Conservation (phyloP, 1,140 invertebrate species). For the Anastrepha obliqua region DNA sequence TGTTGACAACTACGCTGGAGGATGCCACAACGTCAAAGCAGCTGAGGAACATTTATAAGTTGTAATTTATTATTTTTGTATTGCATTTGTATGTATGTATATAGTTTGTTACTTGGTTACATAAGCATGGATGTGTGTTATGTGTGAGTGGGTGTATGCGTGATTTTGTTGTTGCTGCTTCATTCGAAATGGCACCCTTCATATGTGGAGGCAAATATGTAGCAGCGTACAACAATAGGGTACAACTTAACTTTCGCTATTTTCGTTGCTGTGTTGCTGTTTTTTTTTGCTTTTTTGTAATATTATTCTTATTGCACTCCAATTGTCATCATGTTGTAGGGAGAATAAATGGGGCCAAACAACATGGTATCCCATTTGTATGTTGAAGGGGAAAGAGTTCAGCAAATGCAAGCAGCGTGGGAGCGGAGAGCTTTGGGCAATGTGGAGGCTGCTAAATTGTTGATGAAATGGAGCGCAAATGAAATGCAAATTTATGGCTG, state of each 20-base stretch:
- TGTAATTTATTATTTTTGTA: conserved; percentile 39
- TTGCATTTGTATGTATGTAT: not conserved
- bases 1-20: not conserved
- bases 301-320: not conserved
- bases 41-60: conserved; percentile 1
- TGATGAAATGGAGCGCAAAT: conserved; percentile 41
- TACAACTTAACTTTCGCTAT: not conserved
- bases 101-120: no score
- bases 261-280: not conserved
- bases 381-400: not conserved
- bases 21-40: not conserved
- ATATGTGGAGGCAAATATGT: no score
- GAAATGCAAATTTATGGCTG: conserved; percentile 26
- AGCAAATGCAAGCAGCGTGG: no score
- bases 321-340: conserved; percentile 40
- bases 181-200: no score
- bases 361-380: not conserved
- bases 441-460: conserved; percentile 24
- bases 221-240: not conserved
- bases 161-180: no score
- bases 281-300: not conserved
- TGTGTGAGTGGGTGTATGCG: no score
- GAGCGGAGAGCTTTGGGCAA: no score
- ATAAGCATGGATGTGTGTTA: no score
- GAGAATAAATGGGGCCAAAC: not conserved